Evolutionary conservation across 2,888 invertebrate genomes (phyloP).

Genomic region (Nymphalis urticae): DNA sequence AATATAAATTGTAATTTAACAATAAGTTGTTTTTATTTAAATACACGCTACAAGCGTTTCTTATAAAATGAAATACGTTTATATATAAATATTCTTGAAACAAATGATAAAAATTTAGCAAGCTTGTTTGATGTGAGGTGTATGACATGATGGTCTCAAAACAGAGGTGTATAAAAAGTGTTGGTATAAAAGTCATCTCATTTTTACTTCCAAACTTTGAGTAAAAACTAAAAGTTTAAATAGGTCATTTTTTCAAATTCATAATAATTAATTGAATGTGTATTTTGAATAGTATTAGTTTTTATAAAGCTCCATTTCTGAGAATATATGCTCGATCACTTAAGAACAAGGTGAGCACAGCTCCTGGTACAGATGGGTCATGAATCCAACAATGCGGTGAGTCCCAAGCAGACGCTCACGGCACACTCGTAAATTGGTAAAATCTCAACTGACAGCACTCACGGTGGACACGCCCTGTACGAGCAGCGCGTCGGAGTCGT

Average conservation of each 20-base stretch:
- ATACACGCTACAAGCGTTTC: not conserved
- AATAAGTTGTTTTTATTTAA: too few species aligned
- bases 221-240: too few species aligned
- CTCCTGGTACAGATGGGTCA: not conserved
- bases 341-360: slow-evolving; percentile 15
- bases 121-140: not conserved
- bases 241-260: not conserved
- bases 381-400: slow-evolving; percentile 23
- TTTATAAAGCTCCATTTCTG: slow-evolving; percentile 7
- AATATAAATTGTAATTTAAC: too few species aligned
- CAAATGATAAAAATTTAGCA: not conserved
- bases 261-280: too few species aligned
- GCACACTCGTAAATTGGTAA: slow-evolving; percentile 48
- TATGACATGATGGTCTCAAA: not conserved
- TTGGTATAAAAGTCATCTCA: not conserved
- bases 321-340: slow-evolving; percentile 2
- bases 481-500: slow-evolving; percentile 79
- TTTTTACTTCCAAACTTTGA: not conserved
- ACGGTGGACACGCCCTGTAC: slow-evolving; percentile 83
- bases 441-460: slow-evolving; percentile 78
- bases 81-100: not conserved
- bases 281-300: not conserved
- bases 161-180: not conserved
- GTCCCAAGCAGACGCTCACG: slow-evolving; percentile 41
- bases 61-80: not conserved